Percentiles rank a stretch among this genome's conserved stretches.
Conservation (phyloP, 2,113 vertebrate genomes). For the Zapornia atra region DNA sequence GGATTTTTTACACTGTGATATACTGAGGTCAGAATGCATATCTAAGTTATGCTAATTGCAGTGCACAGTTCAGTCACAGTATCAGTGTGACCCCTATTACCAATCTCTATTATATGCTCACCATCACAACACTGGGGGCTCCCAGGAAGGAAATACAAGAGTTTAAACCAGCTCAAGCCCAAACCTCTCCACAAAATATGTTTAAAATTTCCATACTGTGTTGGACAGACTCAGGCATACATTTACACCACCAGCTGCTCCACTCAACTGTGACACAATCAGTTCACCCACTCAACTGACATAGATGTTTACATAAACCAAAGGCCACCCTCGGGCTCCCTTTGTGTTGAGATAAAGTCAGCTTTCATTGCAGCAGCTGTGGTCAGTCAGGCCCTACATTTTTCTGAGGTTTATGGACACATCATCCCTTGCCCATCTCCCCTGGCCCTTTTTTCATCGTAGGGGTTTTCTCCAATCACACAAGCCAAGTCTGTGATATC, state of each 20-base stretch:
- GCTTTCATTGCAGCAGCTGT: not conserved
- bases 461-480: not conserved
- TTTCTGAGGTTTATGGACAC: not conserved
- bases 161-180: not conserved
- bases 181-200: not conserved
- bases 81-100: fast-evolving
- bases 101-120: fast-evolving
- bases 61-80: not conserved
- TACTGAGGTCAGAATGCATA: not conserved
- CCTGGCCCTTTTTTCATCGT: not conserved
- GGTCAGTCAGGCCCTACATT: not conserved
- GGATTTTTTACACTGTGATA: not conserved
- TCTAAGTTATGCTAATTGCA: not conserved
- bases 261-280: not conserved
- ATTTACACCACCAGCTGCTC: not conserved
- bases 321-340: not conserved
- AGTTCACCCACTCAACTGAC: not conserved
- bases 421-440: fast-evolving
- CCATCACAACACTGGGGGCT: no score
- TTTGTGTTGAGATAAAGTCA: not conserved
- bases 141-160: not conserved
- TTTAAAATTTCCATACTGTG: not conserved
- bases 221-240: not conserved
- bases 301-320: not conserved
- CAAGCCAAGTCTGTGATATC: not conserved